Evolutionary conservation across 2,797 vertebrate species (phyloP), one percentile per base, ranked within the genome.

Genomic region (Gymnoscopelus microlampas): DNA sequence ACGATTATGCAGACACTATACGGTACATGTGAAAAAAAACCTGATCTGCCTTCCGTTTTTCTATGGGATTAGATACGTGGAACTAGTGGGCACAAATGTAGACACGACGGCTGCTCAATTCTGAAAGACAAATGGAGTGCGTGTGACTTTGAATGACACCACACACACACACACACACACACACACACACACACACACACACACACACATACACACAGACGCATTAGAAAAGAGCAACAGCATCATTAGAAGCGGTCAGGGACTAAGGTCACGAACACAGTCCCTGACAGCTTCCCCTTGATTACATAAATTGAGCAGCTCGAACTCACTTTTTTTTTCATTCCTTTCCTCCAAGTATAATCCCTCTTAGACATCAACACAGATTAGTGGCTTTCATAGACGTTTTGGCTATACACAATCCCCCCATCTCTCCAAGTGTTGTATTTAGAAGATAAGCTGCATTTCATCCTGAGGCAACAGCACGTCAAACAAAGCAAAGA

Each of bases 341-440:
- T 51, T 24, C 35, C 26, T 67, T 68, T 47, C 77, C 72, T 81
- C 90, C 87, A 87, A 85, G 79, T 65, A 24, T 92, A 92, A 93
- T 93, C 89, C 89, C 66, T 74, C 74, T 84, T 64, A 81, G 77
- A 77, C 80, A 82, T 83, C 82, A 76, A 77, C 51, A 76, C 81
- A 87, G 89, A 90, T 92, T 92, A 91, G 85, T 68, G 79, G 83
- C 83, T 91, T 93, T 88, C 85, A 85, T 80, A 87, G 87, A 73
- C 13, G 86, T 87, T 85, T 83, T 78, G 54, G 85, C 86, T 88
- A 85, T 81, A 79, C 79, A 80, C 82, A 77, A 68, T 85, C 77
- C 71, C n/a, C 5, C 56, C 14, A 78, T 60, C 78, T 70, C 74
- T 84, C 74, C 81, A 78, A 78, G 84, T 79, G 82, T 86, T 85